Evolutionary conservation across 1,140 invertebrate species (phyloP).

Genomic region (Caenorhabditis elegans): WBcel235 BX284604.4:256001-256500

Average conservation of each 20-base stretch:
- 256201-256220: background rate
- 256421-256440: background rate
- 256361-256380: no score
- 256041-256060: no score
- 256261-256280: constrained; percentile 3
- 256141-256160: constrained; percentile 36
- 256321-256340: constrained; percentile 48
- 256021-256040: no score
- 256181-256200: constrained; percentile 49
- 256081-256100: no score
- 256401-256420: no score
- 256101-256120: no score
- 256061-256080: no score
- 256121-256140: constrained; percentile 35
- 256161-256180: constrained; percentile 46
- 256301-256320: constrained; percentile 18
- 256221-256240: background rate
- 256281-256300: constrained; percentile 39
- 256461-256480: background rate
- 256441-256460: no score
- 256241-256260: constrained; percentile 23
- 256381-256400: no score
- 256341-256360: constrained; percentile 42
- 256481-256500: background rate
- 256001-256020: no score